Base-by-base conservation (phyloP, 2,113 vertebrate genomes). In the Tetrao urogallus region DNA sequence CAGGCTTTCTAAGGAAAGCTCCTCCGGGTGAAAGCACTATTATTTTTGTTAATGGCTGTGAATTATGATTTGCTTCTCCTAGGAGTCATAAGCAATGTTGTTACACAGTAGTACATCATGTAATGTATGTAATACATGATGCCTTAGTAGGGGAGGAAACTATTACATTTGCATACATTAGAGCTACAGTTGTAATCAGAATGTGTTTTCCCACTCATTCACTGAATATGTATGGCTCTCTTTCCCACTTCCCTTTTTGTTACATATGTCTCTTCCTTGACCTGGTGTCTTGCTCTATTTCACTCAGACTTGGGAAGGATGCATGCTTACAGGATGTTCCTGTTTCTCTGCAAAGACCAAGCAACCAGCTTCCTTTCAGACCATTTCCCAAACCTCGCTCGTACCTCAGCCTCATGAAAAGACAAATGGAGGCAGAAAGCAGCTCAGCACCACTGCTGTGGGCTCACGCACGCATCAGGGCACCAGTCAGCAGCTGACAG, bases 31-130 rank as follows among this genome's bases (percentile, higher is more conserved):
- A 84, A 93, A 95, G 93, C 79, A 91, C 74, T 97, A 96, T 98
- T 97, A 95, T 98, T 97, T 96, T 97, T 97, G 90, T 95, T 97
- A 97, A 97, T 96, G 88, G 80, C 82, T 92, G 65, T 81, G 95
- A 97, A 97, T 97, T 96, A 96, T 79, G 72, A 97, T 96, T 95
- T 89, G 94, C 95, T 97, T 97, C 94, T 95, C 92, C 86, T 82
- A 94, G 93, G 95, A 92, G 69, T 73, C 50, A 79, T 96, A 92
- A 95, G 92, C 86, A 78, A 70, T 84, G 81, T 92, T 91, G 76
- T 95, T 94, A 90, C 74, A 91, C 76, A 88, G 89, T 84, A 94
- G 71, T 88, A 93, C 81, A 86, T 89, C 94, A 82, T 95, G 90
- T 89, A 91, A 95, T 83, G 58, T 93, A 92, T 94, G 77, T 91